Evolutionary conservation across 2,113 vertebrate genomes (phyloP).

Genomic region (Thamnaconus septentrionalis): DNA sequence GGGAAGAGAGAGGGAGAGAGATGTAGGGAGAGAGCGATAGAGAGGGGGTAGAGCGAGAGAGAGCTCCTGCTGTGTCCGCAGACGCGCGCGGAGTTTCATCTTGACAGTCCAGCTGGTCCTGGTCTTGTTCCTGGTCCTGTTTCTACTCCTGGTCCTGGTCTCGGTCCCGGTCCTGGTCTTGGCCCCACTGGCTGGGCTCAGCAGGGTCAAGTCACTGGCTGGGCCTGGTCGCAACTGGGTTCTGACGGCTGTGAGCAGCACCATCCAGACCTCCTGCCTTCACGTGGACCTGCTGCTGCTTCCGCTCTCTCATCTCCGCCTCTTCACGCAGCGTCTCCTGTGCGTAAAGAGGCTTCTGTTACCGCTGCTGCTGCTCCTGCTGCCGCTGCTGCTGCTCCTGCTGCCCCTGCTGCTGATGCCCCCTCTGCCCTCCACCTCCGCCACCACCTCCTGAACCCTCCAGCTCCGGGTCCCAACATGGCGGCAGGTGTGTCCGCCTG

Average conservation of each 20-base stretch:
- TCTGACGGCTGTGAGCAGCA: too few species aligned
- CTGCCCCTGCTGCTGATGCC: constrained; percentile 3
- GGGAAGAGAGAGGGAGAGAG: too few species aligned
- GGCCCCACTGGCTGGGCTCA: too few species aligned
- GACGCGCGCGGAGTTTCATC: too few species aligned
- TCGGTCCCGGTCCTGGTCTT: too few species aligned
- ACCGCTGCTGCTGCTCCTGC: constrained; percentile 25
- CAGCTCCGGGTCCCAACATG: constrained; percentile 72
- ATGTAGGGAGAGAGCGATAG: too few species aligned
- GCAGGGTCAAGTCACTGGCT: too few species aligned
- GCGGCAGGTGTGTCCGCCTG: constrained; percentile 93
- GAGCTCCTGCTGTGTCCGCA: too few species aligned
- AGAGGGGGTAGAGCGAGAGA: too few species aligned
- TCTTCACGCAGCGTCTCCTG: background rate
- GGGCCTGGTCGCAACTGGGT: too few species aligned
- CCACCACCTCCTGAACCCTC: constrained; percentile 10
- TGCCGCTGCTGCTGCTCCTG: constrained; percentile 42
- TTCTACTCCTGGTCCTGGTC: background rate
- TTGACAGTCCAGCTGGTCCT: constrained; percentile 25
- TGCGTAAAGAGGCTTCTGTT: constrained; percentile 26
- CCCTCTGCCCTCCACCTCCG: constrained; percentile 9
- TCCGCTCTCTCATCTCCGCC: background rate
- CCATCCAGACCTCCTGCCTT: background rate
- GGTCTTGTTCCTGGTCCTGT: constrained; percentile 83
- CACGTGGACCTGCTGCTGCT: background rate